A percentile compares a stretch with the other conserved stretches of the same genome.
Conservation (phyloP, 2,888 invertebrate species). For the Yponomeuta evonymella region DNA sequence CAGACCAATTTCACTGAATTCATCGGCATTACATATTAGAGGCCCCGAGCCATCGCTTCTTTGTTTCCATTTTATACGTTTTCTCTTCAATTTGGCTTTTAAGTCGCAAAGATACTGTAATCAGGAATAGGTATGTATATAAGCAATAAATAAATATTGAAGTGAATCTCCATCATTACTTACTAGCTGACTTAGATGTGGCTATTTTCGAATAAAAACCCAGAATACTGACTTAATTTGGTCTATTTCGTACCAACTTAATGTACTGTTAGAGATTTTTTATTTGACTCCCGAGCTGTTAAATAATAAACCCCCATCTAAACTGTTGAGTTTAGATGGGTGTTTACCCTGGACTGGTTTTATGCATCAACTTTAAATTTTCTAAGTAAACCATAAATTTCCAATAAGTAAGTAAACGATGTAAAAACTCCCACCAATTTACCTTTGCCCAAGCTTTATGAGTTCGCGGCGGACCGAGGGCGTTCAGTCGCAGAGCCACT, state of each 20-base stretch:
- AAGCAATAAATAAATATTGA: no score
- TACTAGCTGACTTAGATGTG: no score
- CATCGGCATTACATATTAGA: slow-evolving; percentile 26
- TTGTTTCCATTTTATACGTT: slow-evolving; percentile 26
- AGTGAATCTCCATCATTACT: no score
- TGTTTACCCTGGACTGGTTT: no score
- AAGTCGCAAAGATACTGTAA: slow-evolving; percentile 26
- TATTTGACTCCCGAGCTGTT: no score
- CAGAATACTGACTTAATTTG: no score
- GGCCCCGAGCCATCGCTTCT: slow-evolving; percentile 25
- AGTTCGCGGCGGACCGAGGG: slow-evolving; percentile 21
- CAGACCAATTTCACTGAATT: slow-evolving; percentile 26
- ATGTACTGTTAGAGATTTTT: no score
- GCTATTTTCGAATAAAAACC: no score
- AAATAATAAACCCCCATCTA: no score
- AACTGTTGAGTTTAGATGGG: background rate
- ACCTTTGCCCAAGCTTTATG: slow-evolving; percentile 26
- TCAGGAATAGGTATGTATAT: no score
- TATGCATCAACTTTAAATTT: no score
- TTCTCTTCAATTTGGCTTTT: slow-evolving; percentile 27
- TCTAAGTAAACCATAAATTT: background rate
- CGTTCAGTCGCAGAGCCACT: slow-evolving; percentile 23
- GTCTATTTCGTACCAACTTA: no score
- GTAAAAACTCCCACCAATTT: background rate
- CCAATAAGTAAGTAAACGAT: background rate